These are phyloP conservation scores for Rhopalosiphum maidis DNA, from an alignment of 1,140 invertebrate species.

Conservation along the genomic window DNA sequence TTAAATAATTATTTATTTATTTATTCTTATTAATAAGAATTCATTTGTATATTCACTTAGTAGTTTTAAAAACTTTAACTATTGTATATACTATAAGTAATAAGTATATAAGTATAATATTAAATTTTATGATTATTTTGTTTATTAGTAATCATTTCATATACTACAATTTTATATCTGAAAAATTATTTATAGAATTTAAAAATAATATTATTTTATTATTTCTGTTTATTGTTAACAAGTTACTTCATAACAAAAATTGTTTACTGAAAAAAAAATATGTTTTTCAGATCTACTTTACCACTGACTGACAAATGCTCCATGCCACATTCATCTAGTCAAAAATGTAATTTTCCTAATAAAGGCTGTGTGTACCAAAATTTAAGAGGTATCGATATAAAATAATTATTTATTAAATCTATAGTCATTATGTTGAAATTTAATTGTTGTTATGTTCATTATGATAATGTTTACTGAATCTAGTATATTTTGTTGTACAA, in stretches of 20 bases:
- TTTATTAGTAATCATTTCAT: not conserved
- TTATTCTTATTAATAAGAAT: not conserved
- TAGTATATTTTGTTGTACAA: no score
- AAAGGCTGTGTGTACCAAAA: conserved; percentile 43
- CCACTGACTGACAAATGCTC: conserved; percentile 31
- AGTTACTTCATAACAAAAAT: not conserved
- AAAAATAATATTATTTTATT: not conserved
- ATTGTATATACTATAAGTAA: not conserved
- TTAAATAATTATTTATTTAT: not conserved
- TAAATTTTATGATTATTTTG: not conserved
- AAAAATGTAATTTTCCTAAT: conserved; percentile 29
- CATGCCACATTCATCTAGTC: conserved; percentile 34
- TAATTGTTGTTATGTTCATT: not conserved
- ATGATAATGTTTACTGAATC: no score
- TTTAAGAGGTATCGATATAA: conserved; percentile 16
- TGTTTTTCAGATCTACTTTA: conserved; percentile 36
- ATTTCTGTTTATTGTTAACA: not conserved
- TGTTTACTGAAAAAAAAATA: not conserved
- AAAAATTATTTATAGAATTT: not conserved
- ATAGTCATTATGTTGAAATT: not conserved
- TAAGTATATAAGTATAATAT: not conserved
- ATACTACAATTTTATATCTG: not conserved
- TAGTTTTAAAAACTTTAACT: not conserved
- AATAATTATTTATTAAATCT: not conserved
- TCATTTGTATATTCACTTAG: not conserved